Evolutionary conservation across 2,888 invertebrate species (phyloP).

Genomic region (Girardia tigrina): DNA sequence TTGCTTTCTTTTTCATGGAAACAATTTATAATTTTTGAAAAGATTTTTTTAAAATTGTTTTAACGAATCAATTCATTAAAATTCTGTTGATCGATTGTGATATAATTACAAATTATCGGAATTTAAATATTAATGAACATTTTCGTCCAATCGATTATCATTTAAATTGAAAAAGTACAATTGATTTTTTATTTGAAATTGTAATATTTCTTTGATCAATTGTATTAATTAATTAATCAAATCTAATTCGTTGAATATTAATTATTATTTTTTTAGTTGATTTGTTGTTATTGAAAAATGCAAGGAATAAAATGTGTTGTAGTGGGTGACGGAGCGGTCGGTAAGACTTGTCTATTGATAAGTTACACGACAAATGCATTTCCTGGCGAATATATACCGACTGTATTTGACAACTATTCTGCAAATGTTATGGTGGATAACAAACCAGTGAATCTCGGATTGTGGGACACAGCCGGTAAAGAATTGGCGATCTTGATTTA

Average conservation of each 20-base stretch:
- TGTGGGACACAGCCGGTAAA: slow-evolving; percentile 36
- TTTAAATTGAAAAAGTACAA: no score
- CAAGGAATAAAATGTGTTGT: slow-evolving; percentile 38
- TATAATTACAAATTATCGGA: no score
- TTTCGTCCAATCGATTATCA: no score
- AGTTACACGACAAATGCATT: slow-evolving; percentile 36
- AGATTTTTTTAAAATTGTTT: no score
- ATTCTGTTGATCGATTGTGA: no score
- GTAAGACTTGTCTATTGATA: slow-evolving; percentile 37
- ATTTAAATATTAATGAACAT: no score
- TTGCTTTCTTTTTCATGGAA: no score
- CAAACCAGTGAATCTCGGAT: slow-evolving; percentile 36
- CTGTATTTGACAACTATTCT: slow-evolving; percentile 37
- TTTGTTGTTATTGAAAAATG: slow-evolving; percentile 24
- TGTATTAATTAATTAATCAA: no score
- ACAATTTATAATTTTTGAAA: no score
- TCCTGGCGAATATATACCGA: slow-evolving; percentile 36
- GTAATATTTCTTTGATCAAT: no score
- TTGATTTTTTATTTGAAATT: no score
- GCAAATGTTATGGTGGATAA: slow-evolving; percentile 37
- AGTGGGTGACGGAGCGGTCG: slow-evolving; percentile 37
- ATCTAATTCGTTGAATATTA: background rate
- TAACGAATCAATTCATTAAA: no score
- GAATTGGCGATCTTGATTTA: background rate
- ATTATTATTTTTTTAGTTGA: background rate